Base-by-base conservation (phyloP, 2,797 vertebrate species). In the Sorex maritimensis region DNA sequence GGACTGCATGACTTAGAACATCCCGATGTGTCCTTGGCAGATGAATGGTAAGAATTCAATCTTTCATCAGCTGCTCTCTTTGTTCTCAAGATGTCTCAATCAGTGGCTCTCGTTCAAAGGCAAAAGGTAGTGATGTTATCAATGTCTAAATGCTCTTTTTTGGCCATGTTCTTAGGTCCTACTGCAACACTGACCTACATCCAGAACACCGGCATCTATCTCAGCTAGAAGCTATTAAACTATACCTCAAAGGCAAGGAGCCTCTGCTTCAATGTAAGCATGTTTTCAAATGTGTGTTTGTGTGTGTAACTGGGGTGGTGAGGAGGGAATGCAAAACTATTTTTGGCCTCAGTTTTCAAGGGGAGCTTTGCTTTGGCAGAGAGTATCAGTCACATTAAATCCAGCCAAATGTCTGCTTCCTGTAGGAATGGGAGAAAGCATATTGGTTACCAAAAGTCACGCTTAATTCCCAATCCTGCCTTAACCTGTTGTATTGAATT, bases 1-100 rank as follows among this genome's bases (percentile, higher is more conserved):
- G 99, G 99, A 88, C 98, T 99, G 81, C 99, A 99, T 98, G 99
- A 99, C 98, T 98, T 99, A 98, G 99, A 99, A 96, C 99, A 99
- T 97, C 99, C 99, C 26, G 99, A 99, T 96, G 99, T 99, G 82
- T 99, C 98, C 52, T 98, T 99, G 97, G 99, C 99, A 96, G 99
- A 99, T 0, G 99, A 99, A 98, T 99, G 99, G 99, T 99, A 98
- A 99, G 98, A 97, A 44, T 91, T 96, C 55, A 97, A 97, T 96
- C 97, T 93, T 88, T 61, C 58, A 61, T 94, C 46, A 82, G 30
- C 41, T 96, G 81, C 81, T 34, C 30, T 86, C 86, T 96, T 88
- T 85, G 24, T 13, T 93, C 93, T 96, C 85, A 14, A 58, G 23
- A 34, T 95, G 68, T 86, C 88, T 94, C 58, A 61, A 61, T 21